Percentiles rank a stretch among this genome's conserved stretches.
Evolutionary conservation across 2,797 vertebrate species (phyloP).

Genomic region (Scarus forsteni): DNA sequence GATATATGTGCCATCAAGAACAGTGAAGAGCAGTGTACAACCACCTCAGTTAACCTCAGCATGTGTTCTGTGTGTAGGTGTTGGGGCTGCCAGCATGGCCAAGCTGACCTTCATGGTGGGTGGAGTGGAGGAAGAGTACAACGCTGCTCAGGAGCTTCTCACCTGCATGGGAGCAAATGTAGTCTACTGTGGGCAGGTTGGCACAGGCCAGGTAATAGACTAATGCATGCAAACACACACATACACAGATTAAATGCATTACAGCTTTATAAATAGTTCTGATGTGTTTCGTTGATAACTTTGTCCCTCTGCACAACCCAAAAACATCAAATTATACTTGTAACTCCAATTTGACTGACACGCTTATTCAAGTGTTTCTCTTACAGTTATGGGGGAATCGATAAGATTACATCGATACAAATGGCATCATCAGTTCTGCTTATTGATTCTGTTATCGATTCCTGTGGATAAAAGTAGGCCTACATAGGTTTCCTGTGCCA

Average conservation of each 20-base stretch:
- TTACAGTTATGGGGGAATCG: too few relatives aligned
- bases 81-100: constrained; percentile 92
- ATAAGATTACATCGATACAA: too few relatives aligned
- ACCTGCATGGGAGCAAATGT: constrained; percentile 95
- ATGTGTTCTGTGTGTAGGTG: constrained; percentile 82
- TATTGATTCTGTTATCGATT: too few relatives aligned
- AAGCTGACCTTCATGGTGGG: constrained; percentile 98
- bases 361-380: too few relatives aligned
- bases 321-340: too few relatives aligned
- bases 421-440: too few relatives aligned
- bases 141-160: constrained; percentile 92
- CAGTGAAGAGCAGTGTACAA: neutral
- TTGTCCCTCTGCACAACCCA: neutral
- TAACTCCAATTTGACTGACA: too few relatives aligned
- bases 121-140: constrained; percentile 92
- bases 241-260: neutral
- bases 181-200: constrained; percentile 92
- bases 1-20: neutral
- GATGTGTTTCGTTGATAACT: too few relatives aligned
- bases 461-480: too few relatives aligned
- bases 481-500: too few relatives aligned
- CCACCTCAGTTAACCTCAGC: constrained; percentile 5
- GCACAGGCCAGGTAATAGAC: constrained; percentile 90
- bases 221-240: neutral
- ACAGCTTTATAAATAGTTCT: neutral